Conservation (phyloP, 2,113 vertebrate species). For the Clupea harengus region DNA sequence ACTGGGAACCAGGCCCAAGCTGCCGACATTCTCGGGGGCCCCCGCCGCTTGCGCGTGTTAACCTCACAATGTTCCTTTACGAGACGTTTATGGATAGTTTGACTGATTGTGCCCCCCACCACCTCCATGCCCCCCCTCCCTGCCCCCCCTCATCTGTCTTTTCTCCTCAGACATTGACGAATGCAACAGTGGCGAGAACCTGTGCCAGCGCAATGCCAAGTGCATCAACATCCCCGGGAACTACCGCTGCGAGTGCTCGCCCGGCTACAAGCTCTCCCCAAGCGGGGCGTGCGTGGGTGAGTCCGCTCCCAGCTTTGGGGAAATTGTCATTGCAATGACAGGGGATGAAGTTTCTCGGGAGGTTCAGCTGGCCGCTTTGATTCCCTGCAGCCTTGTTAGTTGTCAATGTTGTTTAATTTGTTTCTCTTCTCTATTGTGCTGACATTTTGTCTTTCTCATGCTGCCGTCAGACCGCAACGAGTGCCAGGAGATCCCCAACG, state of each 20-base stretch:
- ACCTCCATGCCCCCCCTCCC: neutral
- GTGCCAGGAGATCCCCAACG: conserved; percentile 86
- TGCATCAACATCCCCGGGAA: conserved; percentile 91
- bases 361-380: neutral
- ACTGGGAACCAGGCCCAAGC: conserved; percentile 2
- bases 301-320: conserved; percentile 45
- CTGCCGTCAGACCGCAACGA: conserved; percentile 80
- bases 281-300: conserved; percentile 88
- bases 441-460: neutral
- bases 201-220: conserved; percentile 85
- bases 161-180: conserved; percentile 82
- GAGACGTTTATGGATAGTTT: conserved; percentile 44
- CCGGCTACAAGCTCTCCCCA: conserved; percentile 84
- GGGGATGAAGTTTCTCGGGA: neutral
- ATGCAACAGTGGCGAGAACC: conserved; percentile 82
- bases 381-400: neutral
- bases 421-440: neutral
- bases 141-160: neutral
- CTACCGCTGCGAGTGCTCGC: conserved; percentile 86
- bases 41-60: neutral
- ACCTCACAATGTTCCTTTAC: conserved; percentile 31
- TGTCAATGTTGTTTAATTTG: neutral
- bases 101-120: conserved; percentile 48
- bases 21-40: neutral
- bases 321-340: neutral